Conservation (phyloP, 2,888 invertebrate species). For the Nebria brevicollis region DNA sequence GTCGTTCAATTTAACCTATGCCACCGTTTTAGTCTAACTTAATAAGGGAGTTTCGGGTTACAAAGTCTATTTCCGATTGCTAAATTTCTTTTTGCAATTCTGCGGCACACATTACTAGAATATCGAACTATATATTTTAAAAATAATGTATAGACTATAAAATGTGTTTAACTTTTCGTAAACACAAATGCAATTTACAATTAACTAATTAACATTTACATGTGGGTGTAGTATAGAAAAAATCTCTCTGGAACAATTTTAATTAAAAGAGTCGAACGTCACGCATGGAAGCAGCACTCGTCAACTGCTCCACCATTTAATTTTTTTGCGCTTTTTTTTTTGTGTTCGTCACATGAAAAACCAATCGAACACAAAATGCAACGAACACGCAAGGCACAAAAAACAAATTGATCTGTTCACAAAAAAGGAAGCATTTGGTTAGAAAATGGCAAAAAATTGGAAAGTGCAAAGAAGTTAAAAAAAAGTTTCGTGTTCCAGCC, state of each 20-base stretch:
- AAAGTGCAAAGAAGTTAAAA: constrained; percentile 15
- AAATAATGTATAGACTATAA: too few relatives aligned
- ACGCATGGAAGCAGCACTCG: not conserved
- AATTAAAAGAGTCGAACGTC: constrained; percentile 16
- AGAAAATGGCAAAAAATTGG: constrained; percentile 18
- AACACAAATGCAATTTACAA: not conserved
- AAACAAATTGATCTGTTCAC: constrained; percentile 28
- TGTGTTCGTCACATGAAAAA: constrained; percentile 6
- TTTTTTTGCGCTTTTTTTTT: not conserved
- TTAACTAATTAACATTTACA: constrained; percentile 14
- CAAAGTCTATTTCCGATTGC: too few relatives aligned
- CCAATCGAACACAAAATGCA: constrained; percentile 12
- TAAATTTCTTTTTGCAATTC: too few relatives aligned
- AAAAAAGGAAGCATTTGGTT: constrained; percentile 2
- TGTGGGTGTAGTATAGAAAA: not conserved
- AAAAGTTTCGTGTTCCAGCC: constrained; percentile 2
- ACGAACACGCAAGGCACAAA: constrained; percentile 4
- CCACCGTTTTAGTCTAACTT: not conserved
- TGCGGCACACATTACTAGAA: too few relatives aligned
- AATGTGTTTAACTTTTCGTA: too few relatives aligned
- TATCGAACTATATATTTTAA: too few relatives aligned
- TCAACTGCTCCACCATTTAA: not conserved
- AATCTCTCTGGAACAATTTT: constrained; percentile 6
- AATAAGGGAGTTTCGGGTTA: not conserved
- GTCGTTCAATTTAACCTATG: not conserved